Conservation (phyloP, 2,888 invertebrate species). For the Aleiodes leptofemur region DNA sequence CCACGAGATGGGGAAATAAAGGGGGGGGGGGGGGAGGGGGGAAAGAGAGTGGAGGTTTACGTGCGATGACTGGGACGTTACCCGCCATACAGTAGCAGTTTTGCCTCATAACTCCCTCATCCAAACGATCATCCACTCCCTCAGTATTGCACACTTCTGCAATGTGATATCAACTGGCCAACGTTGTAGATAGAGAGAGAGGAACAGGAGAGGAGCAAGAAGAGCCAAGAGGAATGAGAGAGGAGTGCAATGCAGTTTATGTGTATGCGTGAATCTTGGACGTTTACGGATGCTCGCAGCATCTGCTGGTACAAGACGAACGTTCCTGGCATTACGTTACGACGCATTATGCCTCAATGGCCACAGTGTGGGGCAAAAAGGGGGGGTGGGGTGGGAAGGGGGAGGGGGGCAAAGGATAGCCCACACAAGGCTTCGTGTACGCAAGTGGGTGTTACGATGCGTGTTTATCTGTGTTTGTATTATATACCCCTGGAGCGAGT, state of each 20-base stretch:
- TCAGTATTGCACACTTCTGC: background rate
- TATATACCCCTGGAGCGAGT: conserved; percentile 21
- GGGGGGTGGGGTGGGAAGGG: background rate
- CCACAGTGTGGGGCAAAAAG: background rate
- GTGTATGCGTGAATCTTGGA: conserved; percentile 49
- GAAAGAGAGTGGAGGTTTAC: conserved; percentile 26
- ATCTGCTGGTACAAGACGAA: conserved; percentile 69
- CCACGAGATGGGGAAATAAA: background rate
- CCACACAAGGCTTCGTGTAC: conserved; percentile 47
- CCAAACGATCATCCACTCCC: conserved; percentile 28
- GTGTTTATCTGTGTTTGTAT: conserved; percentile 24
- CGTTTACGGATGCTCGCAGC: conserved; percentile 66
- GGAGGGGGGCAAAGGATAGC: background rate
- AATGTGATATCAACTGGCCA: conserved; percentile 12
- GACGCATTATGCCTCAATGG: conserved; percentile 56
- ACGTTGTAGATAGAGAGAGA: background rate
- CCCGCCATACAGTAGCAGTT: conserved; percentile 52
- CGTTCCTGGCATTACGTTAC: conserved; percentile 65
- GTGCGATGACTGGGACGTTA: conserved; percentile 48
- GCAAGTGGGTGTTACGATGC: conserved; percentile 46
- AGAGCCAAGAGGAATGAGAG: background rate
- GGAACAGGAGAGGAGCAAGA: background rate
- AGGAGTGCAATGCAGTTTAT: conserved; percentile 14
- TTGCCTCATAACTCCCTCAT: conserved; percentile 44
- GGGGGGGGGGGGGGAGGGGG: no score